phyloP scores from a whole-genome alignment of 1,140 invertebrate species.

The Pemphigus obesinymphae region DNA sequence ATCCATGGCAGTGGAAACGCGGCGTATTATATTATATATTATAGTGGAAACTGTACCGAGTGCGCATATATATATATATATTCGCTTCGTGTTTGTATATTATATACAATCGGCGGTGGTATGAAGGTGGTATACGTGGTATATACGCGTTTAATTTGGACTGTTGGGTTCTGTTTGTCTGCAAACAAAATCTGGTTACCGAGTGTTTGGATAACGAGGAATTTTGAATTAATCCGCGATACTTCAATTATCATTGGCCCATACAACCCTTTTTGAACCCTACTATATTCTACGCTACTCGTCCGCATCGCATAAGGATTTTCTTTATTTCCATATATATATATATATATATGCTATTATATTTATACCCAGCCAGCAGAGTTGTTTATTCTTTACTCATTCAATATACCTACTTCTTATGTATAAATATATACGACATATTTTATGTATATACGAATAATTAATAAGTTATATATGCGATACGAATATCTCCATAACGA shows the following conservation, averaged over 20 bases:
- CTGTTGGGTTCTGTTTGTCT: slow-evolving; percentile 33
- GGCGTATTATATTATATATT: slow-evolving; percentile 16
- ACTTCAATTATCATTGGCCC: slow-evolving; percentile 42
- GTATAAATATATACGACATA: background rate
- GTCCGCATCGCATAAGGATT: background rate
- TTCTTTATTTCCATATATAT: background rate
- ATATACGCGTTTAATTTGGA: slow-evolving; percentile 35
- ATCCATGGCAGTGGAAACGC: slow-evolving; percentile 7
- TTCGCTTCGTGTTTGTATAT: background rate
- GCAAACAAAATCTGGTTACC: slow-evolving; percentile 42
- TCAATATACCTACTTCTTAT: background rate
- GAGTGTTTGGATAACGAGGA: slow-evolving; percentile 40
- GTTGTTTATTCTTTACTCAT: background rate
- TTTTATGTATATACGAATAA: background rate
- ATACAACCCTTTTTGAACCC: slow-evolving; percentile 40
- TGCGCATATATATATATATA: background rate
- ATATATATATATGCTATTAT: no score
- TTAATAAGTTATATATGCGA: background rate
- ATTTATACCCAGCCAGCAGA: background rate
- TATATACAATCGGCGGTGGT: background rate
- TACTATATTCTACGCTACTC: background rate
- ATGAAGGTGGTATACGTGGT: background rate
- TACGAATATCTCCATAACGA: background rate
- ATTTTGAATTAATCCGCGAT: slow-evolving; percentile 36
- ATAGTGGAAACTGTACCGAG: background rate